Evolutionary conservation across 2,888 invertebrate genomes (phyloP).

Genomic region (Geophilus truncorum): DNA sequence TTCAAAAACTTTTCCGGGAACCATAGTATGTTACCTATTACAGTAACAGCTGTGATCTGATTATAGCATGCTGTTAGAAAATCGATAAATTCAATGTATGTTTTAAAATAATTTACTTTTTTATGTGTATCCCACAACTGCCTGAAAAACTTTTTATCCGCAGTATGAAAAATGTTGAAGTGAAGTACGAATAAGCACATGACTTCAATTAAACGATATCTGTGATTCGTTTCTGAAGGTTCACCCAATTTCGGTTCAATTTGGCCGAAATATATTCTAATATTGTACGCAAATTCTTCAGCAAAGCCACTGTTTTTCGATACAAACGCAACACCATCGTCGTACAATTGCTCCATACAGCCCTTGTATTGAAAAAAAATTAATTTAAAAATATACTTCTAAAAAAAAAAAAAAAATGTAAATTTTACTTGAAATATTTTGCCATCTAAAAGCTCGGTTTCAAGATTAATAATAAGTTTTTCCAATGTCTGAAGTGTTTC

Average conservation of each 20-base stretch:
- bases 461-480: conserved; percentile 65
- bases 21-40: conserved; percentile 78
- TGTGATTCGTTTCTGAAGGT: conserved; percentile 43
- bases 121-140: conserved; percentile 68
- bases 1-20: conserved; percentile 75
- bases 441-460: conserved; percentile 61
- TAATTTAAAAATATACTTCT: no score
- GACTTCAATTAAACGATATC: conserved; percentile 48
- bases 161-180: conserved; percentile 60
- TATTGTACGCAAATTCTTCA: conserved; percentile 63
- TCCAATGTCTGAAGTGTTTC: conserved; percentile 63
- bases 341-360: conserved; percentile 50
- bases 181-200: conserved; percentile 50
- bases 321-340: conserved; percentile 46
- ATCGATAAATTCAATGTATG: background rate
- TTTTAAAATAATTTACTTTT: conserved; percentile 55
- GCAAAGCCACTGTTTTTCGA: conserved; percentile 51
- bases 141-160: conserved; percentile 71
- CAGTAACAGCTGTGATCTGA: conserved; percentile 68
- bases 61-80: background rate
- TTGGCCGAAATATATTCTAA: conserved; percentile 56
- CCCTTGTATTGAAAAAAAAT: conserved; percentile 43
- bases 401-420: no score
- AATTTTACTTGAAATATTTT: conserved; percentile 69
- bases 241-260: conserved; percentile 41